A percentile compares a stretch with the other conserved stretches of the same genome.
phyloP scores from a whole-genome alignment of 1,140 invertebrate genomes.

The Diprion similis region DNA sequence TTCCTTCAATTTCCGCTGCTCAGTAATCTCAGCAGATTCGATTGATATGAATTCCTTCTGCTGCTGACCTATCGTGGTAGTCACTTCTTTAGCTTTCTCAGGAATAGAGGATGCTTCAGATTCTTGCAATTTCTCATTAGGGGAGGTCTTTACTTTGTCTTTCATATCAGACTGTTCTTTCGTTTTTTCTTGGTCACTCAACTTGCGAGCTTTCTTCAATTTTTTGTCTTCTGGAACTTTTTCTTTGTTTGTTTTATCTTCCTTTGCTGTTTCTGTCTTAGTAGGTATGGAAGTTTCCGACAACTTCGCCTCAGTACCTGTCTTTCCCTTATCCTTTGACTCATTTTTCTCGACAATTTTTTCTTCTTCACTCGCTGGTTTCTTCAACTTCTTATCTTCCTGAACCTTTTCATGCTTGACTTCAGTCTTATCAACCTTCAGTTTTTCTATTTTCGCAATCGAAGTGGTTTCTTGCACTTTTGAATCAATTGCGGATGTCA shows the following conservation, averaged over 20 bases:
- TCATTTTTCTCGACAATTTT: slow-evolving; percentile 22
- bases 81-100: slow-evolving; percentile 20
- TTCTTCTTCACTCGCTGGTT: slow-evolving; percentile 8
- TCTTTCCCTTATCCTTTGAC: background rate
- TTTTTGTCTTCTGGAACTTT: slow-evolving; percentile 14
- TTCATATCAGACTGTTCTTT: slow-evolving; percentile 23
- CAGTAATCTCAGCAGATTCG: slow-evolving; percentile 15
- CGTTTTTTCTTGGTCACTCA: background rate
- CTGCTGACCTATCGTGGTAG: slow-evolving; percentile 6
- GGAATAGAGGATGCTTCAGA: background rate
- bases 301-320: background rate
- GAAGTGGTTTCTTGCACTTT: background rate
- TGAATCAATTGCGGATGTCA: background rate
- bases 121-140: slow-evolving; percentile 23
- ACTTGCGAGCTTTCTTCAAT: background rate
- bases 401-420: slow-evolving; percentile 1
- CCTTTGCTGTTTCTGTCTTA: background rate
- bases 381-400: slow-evolving; percentile 11
- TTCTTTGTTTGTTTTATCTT: slow-evolving; percentile 9
- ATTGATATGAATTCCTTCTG: slow-evolving; percentile 10
- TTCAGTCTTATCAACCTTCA: slow-evolving; percentile 48
- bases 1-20: slow-evolving; percentile 9
- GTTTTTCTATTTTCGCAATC: slow-evolving; percentile 31
- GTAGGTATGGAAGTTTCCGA: background rate
- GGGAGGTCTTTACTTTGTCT: slow-evolving; percentile 3